Evolutionary conservation across 2,113 vertebrate species (phyloP).

Genomic region (Tricholaema leucomelas): DNA sequence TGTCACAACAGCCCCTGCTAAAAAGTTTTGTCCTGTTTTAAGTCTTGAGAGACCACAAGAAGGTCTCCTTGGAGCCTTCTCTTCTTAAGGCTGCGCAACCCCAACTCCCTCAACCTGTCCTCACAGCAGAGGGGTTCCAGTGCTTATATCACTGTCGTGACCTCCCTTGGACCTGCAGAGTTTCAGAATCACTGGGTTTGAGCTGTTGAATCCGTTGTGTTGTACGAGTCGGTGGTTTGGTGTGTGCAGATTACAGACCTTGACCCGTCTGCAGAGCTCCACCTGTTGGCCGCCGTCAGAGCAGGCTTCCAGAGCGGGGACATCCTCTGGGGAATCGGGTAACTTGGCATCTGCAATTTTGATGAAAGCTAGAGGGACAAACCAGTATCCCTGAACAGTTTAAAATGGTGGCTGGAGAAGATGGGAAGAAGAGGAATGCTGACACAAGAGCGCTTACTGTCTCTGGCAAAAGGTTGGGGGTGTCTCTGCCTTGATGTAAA

Average conservation of each 20-base stretch:
- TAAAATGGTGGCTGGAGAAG: neutral
- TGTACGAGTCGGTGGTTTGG: neutral
- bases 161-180: no score
- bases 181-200: neutral
- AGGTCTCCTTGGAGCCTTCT: no score
- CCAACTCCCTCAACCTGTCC: no score
- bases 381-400: neutral
- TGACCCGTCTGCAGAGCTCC: neutral
- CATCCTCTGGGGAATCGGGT: neutral
- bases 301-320: neutral
- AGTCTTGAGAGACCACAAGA: no score
- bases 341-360: neutral
- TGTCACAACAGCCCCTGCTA: no score
- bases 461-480: neutral
- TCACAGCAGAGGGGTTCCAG: no score
- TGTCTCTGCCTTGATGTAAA: no score
- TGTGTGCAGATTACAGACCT: neutral
- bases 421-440: neutral
- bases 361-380: neutral
- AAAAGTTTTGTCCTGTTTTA: no score
- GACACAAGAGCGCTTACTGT: no score
- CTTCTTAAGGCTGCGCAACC: no score
- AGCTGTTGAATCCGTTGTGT: neutral
- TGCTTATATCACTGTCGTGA: no score
- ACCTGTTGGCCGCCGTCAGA: neutral